Percentiles rank a stretch among this genome's conserved stretches.
These are phyloP conservation scores for Epizoanthus ramosus DNA, from an alignment of 92 coral and sea anemone species.

Conservation along the genomic window DNA sequence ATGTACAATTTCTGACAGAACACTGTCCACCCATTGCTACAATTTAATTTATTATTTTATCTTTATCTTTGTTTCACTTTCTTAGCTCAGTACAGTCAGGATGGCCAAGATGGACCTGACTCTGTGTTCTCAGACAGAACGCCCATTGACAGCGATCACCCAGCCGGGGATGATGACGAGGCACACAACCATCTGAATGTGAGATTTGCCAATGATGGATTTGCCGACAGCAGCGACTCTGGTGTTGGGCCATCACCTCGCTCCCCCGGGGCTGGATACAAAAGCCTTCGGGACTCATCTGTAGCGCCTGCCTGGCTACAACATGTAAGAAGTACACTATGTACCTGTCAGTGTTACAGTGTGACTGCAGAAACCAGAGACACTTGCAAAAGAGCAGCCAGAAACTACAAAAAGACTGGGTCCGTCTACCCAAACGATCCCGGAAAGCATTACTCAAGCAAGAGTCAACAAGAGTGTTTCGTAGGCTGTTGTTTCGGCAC, in stretches of 20 bases:
- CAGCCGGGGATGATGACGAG: constrained; percentile 61
- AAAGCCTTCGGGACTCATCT: constrained; percentile 79
- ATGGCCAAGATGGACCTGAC: constrained; percentile 67
- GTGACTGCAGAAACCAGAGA: too few species aligned
- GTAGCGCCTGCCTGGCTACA: constrained; percentile 92
- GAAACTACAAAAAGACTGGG: too few species aligned
- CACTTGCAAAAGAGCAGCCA: too few species aligned
- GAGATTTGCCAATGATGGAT: constrained; percentile 55
- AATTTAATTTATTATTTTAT: neutral
- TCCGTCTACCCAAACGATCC: too few species aligned
- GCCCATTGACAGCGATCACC: constrained; percentile 61
- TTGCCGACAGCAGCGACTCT: constrained; percentile 87
- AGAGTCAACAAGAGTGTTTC: too few species aligned
- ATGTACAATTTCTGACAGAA: neutral
- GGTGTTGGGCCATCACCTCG: constrained; percentile 97
- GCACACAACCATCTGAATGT: constrained; percentile 55
- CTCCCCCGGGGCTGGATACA: constrained; percentile 64
- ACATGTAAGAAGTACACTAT: constrained; percentile 71
- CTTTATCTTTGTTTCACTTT: neutral
- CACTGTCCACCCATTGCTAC: neutral
- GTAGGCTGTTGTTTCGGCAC: too few species aligned
- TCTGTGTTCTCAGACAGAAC: constrained; percentile 84
- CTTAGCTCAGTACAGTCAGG: constrained; percentile 68
- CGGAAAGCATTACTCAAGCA: too few species aligned
- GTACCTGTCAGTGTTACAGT: too few species aligned